A percentile compares a stretch with the other conserved stretches of the same genome.
These are phyloP conservation scores for Ptilorrhoa leucosticta DNA, from an alignment of 2,113 vertebrate species.

Conservation along the genomic window DNA sequence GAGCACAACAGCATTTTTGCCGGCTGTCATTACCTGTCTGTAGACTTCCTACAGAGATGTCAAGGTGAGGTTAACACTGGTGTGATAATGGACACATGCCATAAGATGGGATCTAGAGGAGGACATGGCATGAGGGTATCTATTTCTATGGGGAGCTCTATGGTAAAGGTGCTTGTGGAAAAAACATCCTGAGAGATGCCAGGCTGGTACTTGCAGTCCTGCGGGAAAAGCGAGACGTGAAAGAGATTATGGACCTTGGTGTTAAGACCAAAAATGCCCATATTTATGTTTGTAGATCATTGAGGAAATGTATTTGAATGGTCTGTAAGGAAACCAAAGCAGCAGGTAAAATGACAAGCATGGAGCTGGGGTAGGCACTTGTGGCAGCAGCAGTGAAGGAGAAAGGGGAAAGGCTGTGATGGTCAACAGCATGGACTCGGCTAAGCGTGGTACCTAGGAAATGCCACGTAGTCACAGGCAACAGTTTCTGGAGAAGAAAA, in stretches of 20 bases:
- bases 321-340: background rate
- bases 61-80: background rate
- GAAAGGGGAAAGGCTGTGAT: background rate
- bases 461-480: background rate
- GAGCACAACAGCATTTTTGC: background rate
- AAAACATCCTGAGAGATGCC: rapidly evolving
- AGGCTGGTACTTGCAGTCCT: background rate
- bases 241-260: background rate
- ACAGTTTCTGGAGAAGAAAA: background rate
- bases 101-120: background rate
- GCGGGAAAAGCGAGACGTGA: background rate
- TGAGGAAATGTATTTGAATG: background rate
- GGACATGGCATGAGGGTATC: background rate
- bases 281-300: background rate
- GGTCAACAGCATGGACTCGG: background rate
- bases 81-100: rapidly evolving
- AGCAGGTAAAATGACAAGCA: background rate
- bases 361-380: background rate
- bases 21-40: background rate
- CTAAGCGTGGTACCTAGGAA: rapidly evolving
- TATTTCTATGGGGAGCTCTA: background rate
- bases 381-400: background rate
- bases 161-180: background rate
- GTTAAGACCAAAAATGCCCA: background rate
- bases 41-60: background rate